Evolutionary conservation across 2,888 invertebrate genomes (phyloP), one percentile per base, ranked within the genome.

Genomic region (Philaethria dido): DNA sequence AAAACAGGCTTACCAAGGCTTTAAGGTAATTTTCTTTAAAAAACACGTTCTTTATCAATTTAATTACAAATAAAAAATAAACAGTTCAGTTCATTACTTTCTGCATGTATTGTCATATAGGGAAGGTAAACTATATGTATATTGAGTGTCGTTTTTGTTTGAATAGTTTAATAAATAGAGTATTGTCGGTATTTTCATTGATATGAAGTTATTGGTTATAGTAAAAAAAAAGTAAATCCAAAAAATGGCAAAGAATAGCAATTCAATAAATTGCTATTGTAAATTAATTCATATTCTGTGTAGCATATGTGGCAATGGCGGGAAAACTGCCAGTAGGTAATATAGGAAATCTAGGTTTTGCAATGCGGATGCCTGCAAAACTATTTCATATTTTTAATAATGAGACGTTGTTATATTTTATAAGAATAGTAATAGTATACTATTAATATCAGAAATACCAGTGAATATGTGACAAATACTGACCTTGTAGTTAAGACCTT

Each of bases 401-500:
- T 57, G 20, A 42, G 3, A 25, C 39, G 39, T 42, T 42, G 25
- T 42, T 22, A 25, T 22, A 42, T 33, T 52, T 52, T 16, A 52
- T 52, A 33, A 9, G n/a, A 48, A 16, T 4, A 16, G 9, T 9
- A 29, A 22, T 14, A 14, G 14, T 29, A 29, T 52, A 13, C 13
- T 29, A 1, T 1, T 29, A 39, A n/a, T 39, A 22, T 4, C n/a
- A 36, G 8, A 20, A 20, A 18, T 5, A 42, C 0, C 4, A 22
- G 25, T 18, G 9, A 45, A 45, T 52, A 25, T 16, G 44, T 8
- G 9, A 16, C 47, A 45, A 16, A 50, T 18, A 66, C 91, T 84
- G 76, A 98, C 98, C 95, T 98, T 97, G 88, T 98, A 97, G 90
- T 97, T 98, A 82, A 98, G 95, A 91, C 98, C 98, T 89, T 97